phyloP scores from a whole-genome alignment of 2,797 vertebrate genomes.

The Acanthurus lineatus region DNA sequence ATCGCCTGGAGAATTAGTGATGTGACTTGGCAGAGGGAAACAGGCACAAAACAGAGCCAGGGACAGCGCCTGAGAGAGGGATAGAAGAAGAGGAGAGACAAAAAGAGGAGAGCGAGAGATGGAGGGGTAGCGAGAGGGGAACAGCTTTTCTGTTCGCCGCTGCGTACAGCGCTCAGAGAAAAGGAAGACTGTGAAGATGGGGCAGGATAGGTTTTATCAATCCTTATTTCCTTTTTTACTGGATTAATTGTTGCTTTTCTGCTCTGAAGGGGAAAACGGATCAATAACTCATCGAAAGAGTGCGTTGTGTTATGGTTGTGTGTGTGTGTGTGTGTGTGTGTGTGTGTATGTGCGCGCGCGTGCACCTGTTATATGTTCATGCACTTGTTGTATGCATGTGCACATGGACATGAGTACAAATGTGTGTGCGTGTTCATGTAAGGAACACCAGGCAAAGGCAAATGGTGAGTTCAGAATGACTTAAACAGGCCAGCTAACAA shows the following conservation, averaged over 20 bases:
- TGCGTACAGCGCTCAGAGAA: conserved; percentile 59
- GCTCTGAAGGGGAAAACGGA: conserved; percentile 65
- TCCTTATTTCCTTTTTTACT: conserved; percentile 62
- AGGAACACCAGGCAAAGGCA: conserved; percentile 63
- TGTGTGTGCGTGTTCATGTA: conserved; percentile 47
- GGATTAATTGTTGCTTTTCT: conserved; percentile 75
- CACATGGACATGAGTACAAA: conserved; percentile 39
- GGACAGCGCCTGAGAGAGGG: conserved; percentile 80
- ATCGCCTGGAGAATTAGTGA: conserved; percentile 83
- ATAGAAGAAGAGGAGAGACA: conserved; percentile 76
- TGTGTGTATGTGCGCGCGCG: neutral
- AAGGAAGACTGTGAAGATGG: conserved; percentile 70
- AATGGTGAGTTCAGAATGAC: conserved; percentile 73
- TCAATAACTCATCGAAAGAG: conserved; percentile 76
- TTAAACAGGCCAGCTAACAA: conserved; percentile 62
- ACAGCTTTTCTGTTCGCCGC: conserved; percentile 69
- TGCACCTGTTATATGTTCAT: conserved; percentile 48
- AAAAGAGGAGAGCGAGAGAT: conserved; percentile 74
- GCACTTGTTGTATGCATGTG: conserved; percentile 72
- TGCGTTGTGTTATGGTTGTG: conserved; percentile 25
- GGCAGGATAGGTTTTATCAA: conserved; percentile 74
- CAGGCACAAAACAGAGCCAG: conserved; percentile 77
- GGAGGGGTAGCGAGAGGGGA: conserved; percentile 73
- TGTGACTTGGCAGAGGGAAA: conserved; percentile 83
- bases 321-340: conserved; percentile 17